Evolutionary conservation across 1,140 invertebrate genomes (phyloP).

Genomic region (Propsilocerus akamusi): DNA sequence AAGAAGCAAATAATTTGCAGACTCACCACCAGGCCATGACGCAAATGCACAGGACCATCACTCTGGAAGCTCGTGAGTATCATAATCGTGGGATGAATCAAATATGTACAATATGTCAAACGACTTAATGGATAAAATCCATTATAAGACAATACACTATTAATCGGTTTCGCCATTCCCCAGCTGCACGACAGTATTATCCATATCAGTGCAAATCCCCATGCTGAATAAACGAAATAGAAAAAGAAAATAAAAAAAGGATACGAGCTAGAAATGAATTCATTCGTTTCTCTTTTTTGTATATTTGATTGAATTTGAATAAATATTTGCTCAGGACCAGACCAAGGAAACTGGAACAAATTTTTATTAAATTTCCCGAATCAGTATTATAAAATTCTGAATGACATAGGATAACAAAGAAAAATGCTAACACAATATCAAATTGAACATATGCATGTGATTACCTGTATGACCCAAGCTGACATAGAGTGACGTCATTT

Average conservation of each 20-base stretch:
- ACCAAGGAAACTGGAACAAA: neutral
- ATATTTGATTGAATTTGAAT: neutral
- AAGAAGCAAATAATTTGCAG: constrained; percentile 5
- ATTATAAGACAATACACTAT: constrained; percentile 57
- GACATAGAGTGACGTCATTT: constrained; percentile 44
- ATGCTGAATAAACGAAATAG: constrained; percentile 34
- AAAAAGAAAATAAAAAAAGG: neutral
- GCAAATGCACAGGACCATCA: constrained; percentile 56
- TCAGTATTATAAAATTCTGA: too few species aligned
- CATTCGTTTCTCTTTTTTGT: too few species aligned
- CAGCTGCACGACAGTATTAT: constrained; percentile 61
- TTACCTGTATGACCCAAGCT: constrained; percentile 35
- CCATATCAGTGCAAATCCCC: constrained; percentile 58
- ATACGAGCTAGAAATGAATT: neutral
- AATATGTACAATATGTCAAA: constrained; percentile 77
- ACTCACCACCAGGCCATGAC: constrained; percentile 48
- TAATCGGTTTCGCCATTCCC: constrained; percentile 50
- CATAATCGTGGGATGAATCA: constrained; percentile 76
- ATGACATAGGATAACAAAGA: neutral
- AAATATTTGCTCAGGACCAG: neutral
- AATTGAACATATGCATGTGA: neutral
- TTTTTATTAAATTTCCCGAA: too few species aligned
- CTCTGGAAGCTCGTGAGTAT: constrained; percentile 52
- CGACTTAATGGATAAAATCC: constrained; percentile 68
- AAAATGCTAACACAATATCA: neutral